Evolutionary conservation across 2,797 vertebrate species (phyloP).

Genomic region (Chrosomus eos): DNA sequence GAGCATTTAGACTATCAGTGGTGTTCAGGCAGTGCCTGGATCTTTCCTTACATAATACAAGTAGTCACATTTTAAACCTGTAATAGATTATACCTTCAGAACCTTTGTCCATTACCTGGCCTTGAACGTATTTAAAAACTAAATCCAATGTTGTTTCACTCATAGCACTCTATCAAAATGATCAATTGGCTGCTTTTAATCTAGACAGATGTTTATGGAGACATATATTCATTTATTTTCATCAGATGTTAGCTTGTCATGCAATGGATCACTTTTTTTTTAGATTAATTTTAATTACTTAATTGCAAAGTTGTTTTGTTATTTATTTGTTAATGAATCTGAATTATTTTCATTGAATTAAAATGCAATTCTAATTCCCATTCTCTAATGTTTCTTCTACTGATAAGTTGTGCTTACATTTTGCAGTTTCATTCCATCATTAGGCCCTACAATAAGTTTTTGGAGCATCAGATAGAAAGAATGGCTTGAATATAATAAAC

Average conservation of each 20-base stretch:
- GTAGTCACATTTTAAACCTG: neutral
- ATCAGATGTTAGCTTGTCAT: neutral
- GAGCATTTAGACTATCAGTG: constrained; percentile 24
- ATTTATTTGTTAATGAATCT: neutral
- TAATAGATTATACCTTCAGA: constrained; percentile 5
- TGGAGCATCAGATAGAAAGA: neutral
- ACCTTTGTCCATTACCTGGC: neutral
- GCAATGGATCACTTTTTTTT: neutral
- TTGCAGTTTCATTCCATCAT: neutral
- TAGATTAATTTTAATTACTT: neutral
- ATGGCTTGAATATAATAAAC: neutral
- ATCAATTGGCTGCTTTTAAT: neutral
- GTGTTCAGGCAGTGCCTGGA: neutral
- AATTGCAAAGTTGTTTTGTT: neutral
- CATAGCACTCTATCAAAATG: neutral
- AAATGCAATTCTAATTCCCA: neutral
- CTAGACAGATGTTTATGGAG: neutral
- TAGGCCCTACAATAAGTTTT: neutral
- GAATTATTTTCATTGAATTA: neutral
- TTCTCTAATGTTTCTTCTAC: neutral
- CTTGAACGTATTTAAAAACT: neutral
- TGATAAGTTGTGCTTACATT: neutral
- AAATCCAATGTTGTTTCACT: constrained; percentile 4
- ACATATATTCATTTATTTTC: neutral
- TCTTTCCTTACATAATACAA: neutral